Percentiles rank a stretch among this genome's conserved stretches.
phyloP scores from a whole-genome alignment of 2,888 invertebrate species.

The Macrosiphum euphorbiae region DNA sequence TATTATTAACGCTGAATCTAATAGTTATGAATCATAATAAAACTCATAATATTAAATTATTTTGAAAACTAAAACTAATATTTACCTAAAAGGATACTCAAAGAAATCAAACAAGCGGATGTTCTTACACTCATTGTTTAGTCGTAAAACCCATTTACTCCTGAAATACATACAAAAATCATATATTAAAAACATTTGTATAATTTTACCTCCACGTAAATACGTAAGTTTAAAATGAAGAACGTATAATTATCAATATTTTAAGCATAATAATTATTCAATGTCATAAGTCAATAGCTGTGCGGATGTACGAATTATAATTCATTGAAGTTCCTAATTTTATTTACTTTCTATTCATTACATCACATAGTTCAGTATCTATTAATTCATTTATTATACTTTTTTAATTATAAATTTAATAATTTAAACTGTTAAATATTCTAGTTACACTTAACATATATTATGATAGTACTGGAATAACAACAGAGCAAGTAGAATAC shows the following conservation, averaged over 20 bases:
- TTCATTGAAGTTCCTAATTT: neutral
- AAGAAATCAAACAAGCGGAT: slow-evolving; percentile 51
- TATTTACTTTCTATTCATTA: slow-evolving; percentile 5
- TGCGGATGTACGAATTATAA: neutral
- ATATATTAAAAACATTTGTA: slow-evolving; percentile 2
- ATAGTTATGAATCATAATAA: neutral
- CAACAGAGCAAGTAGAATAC: neutral
- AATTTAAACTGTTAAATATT: neutral
- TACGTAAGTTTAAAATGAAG: neutral
- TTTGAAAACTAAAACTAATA: neutral
- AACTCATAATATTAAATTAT: neutral
- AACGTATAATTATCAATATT: neutral
- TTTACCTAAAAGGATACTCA: slow-evolving; percentile 48
- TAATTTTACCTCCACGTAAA: neutral
- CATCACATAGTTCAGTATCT: neutral
- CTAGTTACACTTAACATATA: neutral
- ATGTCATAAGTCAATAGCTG: neutral
- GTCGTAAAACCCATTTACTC: slow-evolving; percentile 61
- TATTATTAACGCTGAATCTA: neutral
- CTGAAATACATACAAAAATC: slow-evolving; percentile 28
- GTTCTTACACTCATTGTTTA: slow-evolving; percentile 54
- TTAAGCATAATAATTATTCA: neutral
- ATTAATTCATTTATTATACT: neutral
- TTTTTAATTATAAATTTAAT: neutral
- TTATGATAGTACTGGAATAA: neutral